phyloP scores from a whole-genome alignment of 2,797 vertebrate genomes.

The Enteromius unitaeniatus region DNA sequence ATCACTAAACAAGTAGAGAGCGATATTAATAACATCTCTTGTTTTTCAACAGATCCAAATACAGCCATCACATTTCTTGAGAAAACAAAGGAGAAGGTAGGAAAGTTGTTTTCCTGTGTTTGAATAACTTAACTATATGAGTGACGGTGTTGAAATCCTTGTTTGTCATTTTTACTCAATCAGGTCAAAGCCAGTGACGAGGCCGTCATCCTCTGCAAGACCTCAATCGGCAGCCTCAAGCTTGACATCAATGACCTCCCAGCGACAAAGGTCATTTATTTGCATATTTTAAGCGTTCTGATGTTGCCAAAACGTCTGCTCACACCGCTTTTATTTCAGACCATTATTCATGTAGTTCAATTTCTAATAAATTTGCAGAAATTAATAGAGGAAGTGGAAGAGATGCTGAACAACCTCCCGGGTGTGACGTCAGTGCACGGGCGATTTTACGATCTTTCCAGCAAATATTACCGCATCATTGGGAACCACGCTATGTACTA shows the following conservation, averaged over 20 bases:
- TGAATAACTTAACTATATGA: not conserved
- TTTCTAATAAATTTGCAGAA: constrained; percentile 75
- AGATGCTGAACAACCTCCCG: constrained; percentile 88
- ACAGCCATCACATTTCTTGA: constrained; percentile 94
- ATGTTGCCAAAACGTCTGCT: no score
- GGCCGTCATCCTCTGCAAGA: constrained; percentile 94
- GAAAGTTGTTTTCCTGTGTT: not conserved
- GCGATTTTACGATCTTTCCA: constrained; percentile 96
- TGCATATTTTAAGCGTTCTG: not conserved
- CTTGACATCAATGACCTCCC: constrained; percentile 93
- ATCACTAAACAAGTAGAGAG: not conserved
- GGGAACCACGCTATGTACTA: constrained; percentile 95
- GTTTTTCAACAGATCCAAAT: constrained; percentile 83
- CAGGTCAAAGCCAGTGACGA: constrained; percentile 96
- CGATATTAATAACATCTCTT: not conserved
- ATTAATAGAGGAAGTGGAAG: constrained; percentile 93
- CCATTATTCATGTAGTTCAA: not conserved
- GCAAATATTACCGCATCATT: constrained; percentile 96
- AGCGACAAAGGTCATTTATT: constrained; percentile 88
- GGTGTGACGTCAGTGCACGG: constrained; percentile 96
- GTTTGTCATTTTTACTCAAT: not conserved
- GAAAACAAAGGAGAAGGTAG: constrained; percentile 96
- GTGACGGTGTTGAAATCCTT: not conserved
- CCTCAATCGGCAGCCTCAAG: constrained; percentile 91
- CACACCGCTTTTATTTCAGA: not conserved